These are phyloP conservation scores for Labroides dimidiatus DNA, from an alignment of 2,797 vertebrate genomes.

Conservation along the genomic window DNA sequence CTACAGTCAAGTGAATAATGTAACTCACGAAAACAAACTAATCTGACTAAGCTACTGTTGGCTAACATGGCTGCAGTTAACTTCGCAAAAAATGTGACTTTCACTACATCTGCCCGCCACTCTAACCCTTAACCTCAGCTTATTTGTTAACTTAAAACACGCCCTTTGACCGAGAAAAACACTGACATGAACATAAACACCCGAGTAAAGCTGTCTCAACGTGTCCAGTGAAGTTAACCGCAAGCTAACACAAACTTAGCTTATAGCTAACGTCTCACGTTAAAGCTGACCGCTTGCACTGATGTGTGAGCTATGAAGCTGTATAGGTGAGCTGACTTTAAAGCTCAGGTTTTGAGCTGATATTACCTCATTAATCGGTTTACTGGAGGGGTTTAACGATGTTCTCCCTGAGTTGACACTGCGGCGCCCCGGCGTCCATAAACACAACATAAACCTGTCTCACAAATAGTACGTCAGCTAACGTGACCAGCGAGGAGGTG, in stretches of 20 bases:
- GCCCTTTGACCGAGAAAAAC: neutral
- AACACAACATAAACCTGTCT: conserved; percentile 48
- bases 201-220: neutral
- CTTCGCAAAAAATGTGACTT: neutral
- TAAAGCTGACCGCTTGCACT: neutral
- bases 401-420: neutral
- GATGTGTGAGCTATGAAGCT: neutral
- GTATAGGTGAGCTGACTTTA: neutral
- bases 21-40: neutral
- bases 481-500: neutral
- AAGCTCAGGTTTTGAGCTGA: neutral
- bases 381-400: neutral
- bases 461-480: conserved; percentile 70
- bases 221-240: neutral
- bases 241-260: conserved; percentile 29
- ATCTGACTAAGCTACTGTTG: conserved; percentile 2
- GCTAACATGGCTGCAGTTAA: conserved; percentile 7
- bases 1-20: neutral
- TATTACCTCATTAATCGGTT: conserved; percentile 46
- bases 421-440: conserved; percentile 17
- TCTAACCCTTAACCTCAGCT: neutral
- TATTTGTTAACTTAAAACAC: neutral
- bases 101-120: neutral
- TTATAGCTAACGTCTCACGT: conserved; percentile 15
- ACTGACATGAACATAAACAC: neutral